These are phyloP conservation scores for Andrena haemorrhoa DNA, from an alignment of 2,888 invertebrate genomes.

Conservation along the genomic window DNA sequence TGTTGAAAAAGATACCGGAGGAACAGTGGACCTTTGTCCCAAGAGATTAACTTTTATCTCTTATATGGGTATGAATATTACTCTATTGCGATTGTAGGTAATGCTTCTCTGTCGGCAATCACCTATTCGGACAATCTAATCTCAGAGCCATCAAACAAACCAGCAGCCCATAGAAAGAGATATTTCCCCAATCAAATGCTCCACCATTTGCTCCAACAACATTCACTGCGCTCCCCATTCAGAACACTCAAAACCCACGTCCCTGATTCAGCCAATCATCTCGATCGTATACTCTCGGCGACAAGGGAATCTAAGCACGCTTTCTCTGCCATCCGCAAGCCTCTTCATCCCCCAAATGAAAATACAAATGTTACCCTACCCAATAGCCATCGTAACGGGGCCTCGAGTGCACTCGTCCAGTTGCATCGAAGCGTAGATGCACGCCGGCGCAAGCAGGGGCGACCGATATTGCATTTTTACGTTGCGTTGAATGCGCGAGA, in stretches of 20 bases:
- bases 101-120: too few relatives aligned
- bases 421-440: neutral
- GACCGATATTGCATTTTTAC: constrained; percentile 45
- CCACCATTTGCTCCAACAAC: neutral
- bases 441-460: too few relatives aligned
- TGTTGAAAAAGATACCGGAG: neutral
- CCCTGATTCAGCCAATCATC: constrained; percentile 5
- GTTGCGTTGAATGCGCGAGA: constrained; percentile 1
- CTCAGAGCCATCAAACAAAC: neutral
- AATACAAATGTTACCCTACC: constrained; percentile 29
- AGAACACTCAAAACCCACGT: neutral
- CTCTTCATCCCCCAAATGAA: constrained; percentile 11
- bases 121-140: too few relatives aligned
- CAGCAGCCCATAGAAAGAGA: neutral
- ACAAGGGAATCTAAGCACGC: neutral
- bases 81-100: too few relatives aligned
- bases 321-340: neutral
- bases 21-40: neutral
- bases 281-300: neutral
- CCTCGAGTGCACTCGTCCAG: constrained; percentile 11
- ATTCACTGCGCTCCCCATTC: neutral
- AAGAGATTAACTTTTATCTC: too few relatives aligned
- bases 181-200: neutral
- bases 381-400: constrained; percentile 25
- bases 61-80: too few relatives aligned